A percentile compares a stretch with the other conserved stretches of the same genome.
Conservation (phyloP, 2,888 invertebrate genomes). For the Malacosoma neustria region DNA sequence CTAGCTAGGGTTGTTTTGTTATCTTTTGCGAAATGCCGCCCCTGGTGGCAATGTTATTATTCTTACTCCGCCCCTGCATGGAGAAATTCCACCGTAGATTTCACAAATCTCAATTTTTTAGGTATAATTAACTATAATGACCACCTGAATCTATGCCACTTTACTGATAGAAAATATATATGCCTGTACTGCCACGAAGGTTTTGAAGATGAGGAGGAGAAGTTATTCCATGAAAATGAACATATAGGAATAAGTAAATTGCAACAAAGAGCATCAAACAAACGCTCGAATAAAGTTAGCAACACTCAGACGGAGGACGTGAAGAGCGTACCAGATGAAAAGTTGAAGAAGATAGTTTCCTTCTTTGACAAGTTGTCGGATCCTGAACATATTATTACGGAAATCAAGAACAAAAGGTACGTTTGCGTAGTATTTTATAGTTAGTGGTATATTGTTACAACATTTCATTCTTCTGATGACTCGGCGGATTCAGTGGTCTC, state of each 20-base stretch:
- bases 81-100: too few species aligned
- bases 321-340: slow-evolving; percentile 41
- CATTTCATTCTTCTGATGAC: too few species aligned
- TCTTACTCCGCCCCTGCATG: too few species aligned
- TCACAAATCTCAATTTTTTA: too few species aligned
- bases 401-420: slow-evolving; percentile 33
- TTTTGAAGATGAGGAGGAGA: slow-evolving; percentile 40
- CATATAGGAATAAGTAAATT: slow-evolving; percentile 49
- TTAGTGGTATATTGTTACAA: too few species aligned
- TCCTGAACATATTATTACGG: slow-evolving; percentile 32
- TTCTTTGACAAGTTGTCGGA: slow-evolving; percentile 55
- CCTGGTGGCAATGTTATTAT: too few species aligned
- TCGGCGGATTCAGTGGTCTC: too few species aligned
- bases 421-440: too few species aligned
- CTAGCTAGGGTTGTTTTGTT: too few species aligned
- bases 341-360: slow-evolving; percentile 57
- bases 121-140: slow-evolving; percentile 67
- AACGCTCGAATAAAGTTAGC: slow-evolving; percentile 25
- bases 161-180: slow-evolving; percentile 35
- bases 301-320: slow-evolving; percentile 40
- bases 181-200: slow-evolving; percentile 65
- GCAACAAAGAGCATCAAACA: slow-evolving; percentile 13
- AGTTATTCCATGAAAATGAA: slow-evolving; percentile 46
- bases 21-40: too few species aligned
- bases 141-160: slow-evolving; percentile 55